Percentiles rank a stretch among this genome's conserved stretches.
Conservation (phyloP, 2,113 vertebrate genomes). For the Rafetus swinhoei region DNA sequence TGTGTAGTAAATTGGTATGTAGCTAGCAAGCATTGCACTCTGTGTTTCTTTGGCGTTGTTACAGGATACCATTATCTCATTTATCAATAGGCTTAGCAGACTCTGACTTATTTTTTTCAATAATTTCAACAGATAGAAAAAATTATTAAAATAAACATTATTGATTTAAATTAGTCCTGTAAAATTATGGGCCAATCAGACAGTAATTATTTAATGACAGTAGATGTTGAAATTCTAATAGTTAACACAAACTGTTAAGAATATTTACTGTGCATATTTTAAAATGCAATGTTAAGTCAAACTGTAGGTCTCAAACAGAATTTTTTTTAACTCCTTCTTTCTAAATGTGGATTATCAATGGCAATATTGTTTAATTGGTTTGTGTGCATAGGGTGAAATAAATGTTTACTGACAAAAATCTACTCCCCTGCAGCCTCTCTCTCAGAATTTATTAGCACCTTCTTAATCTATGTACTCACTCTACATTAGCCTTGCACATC, state of each 20-base stretch:
- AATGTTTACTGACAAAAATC: background rate
- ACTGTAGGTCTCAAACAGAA: background rate
- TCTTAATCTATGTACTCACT: background rate
- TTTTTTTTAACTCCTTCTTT: background rate
- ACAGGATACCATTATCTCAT: background rate
- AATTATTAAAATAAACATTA: too few relatives aligned
- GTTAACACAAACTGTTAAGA: background rate
- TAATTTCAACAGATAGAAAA: background rate
- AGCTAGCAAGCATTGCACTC: background rate
- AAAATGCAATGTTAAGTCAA: background rate
- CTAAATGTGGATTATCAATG: background rate
- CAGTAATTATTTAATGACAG: background rate
- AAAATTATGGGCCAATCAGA: background rate
- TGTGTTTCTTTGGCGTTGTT: fast-evolving
- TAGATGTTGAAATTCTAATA: background rate
- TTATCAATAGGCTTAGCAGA: background rate
- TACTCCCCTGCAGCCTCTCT: background rate
- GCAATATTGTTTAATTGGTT: background rate
- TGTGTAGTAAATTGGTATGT: background rate
- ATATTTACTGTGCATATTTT: background rate
- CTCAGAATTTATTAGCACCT: background rate
- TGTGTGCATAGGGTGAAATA: background rate
- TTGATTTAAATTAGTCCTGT: background rate
- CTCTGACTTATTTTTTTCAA: background rate
- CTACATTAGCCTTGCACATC: background rate